phyloP scores from a whole-genome alignment of 2,797 vertebrate genomes.

The Clarias laeviceps region DNA sequence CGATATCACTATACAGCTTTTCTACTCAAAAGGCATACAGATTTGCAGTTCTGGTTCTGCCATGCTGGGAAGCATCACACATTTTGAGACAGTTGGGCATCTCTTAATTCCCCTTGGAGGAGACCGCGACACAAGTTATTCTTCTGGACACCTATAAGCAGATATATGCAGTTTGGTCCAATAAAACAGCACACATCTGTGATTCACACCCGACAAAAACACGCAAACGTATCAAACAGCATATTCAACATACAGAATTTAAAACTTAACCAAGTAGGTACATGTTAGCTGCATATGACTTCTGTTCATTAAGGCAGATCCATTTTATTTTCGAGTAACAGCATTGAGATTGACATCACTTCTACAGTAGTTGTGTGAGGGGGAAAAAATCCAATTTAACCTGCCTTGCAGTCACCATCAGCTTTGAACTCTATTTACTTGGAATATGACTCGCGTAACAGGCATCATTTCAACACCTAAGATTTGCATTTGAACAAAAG shows the following conservation, averaged over 20 bases:
- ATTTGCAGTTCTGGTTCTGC: not conserved
- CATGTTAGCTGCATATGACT: conserved; percentile 22
- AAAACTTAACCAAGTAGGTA: conserved; percentile 24
- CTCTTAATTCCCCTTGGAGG: not conserved
- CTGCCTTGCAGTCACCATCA: conserved; percentile 57
- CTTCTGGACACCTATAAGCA: conserved; percentile 6
- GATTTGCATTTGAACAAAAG: conserved; percentile 43
- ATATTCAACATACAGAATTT: conserved; percentile 35
- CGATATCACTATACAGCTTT: not conserved
- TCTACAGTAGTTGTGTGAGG: conserved; percentile 39
- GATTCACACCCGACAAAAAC: conserved; percentile 35
- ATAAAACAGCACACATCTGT: conserved; percentile 46
- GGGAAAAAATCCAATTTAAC: conserved; percentile 55
- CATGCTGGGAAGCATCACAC: not conserved
- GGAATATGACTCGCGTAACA: conserved; percentile 34
- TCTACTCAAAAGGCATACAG: not conserved
- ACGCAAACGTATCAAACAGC: conserved; percentile 22
- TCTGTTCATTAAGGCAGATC: conserved; percentile 49
- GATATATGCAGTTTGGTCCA: conserved; percentile 44
- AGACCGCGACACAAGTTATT: not conserved
- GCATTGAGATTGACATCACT: conserved; percentile 34
- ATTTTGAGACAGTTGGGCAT: not conserved
- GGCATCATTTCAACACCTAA: conserved; percentile 41
- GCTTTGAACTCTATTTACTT: conserved; percentile 53
- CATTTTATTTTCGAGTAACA: conserved; percentile 42